phyloP scores from a whole-genome alignment of 35 echinoderm and acorn worm species.

The Apostichopus parvimensis region DNA sequence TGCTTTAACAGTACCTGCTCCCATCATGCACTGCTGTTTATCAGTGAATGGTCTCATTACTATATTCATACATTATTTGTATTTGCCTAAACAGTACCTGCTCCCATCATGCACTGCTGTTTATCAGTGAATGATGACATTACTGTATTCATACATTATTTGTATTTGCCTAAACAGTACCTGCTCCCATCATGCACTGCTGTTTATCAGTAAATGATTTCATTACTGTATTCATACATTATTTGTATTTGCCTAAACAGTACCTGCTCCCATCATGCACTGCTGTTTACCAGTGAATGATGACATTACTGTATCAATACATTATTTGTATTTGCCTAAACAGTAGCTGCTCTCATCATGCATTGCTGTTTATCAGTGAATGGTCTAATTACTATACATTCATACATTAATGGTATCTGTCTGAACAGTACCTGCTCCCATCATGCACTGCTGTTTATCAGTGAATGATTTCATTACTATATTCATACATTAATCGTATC shows the following conservation, averaged over 20 bases:
- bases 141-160: background rate
- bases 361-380: background rate
- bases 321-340: background rate
- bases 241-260: background rate
- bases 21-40: background rate
- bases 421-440: background rate
- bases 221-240: background rate
- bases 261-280: constrained; percentile 2
- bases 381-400: background rate
- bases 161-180: background rate
- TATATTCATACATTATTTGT: background rate
- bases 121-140: background rate
- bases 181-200: constrained; percentile 1
- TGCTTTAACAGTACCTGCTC: background rate
- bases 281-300: background rate
- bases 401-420: background rate
- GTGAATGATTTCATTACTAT: background rate
- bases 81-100: background rate
- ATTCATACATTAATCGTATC: background rate
- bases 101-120: background rate
- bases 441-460: constrained; percentile 12
- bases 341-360: background rate
- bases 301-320: background rate
- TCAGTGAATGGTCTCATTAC: background rate
- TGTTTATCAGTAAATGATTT: background rate